Evolutionary conservation across 1,140 invertebrate genomes (phyloP).

Genomic region (Brachionus koreanus): DNA sequence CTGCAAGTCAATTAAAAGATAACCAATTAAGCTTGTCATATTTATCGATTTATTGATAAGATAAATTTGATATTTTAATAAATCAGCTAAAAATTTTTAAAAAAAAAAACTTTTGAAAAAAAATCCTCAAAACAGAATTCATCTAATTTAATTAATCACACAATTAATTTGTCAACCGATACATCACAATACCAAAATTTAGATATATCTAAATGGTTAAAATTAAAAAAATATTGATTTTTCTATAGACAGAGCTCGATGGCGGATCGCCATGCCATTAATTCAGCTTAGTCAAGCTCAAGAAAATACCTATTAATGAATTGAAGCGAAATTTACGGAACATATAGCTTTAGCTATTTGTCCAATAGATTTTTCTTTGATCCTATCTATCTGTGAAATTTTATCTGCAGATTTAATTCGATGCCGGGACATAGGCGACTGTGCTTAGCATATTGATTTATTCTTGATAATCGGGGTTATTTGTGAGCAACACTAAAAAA

Average conservation of each 20-base stretch:
- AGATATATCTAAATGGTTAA: not conserved
- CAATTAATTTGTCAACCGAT: not conserved
- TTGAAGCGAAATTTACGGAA: not conserved
- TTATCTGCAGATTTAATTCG: not conserved
- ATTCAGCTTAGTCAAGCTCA: not conserved
- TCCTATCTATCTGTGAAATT: constrained; percentile 1
- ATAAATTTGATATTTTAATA: constrained; percentile 19
- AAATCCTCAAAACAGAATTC: not conserved
- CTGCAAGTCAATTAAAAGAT: constrained; percentile 27
- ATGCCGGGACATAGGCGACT: not conserved
- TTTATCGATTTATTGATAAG: constrained; percentile 41
- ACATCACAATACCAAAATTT: not conserved
- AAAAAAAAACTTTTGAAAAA: not conserved
- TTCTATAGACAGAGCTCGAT: not conserved
- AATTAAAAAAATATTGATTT: not conserved
- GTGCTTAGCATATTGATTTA: not conserved
- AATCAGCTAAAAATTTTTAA: constrained; percentile 10
- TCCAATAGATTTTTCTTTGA: not conserved
- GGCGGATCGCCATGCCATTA: not conserved
- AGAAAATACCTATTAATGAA: not conserved
- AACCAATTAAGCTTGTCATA: constrained; percentile 27
- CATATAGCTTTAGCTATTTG: not conserved
- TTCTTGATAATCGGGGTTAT: not conserved
- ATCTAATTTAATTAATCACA: not conserved
- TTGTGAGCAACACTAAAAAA: not conserved